These are phyloP conservation scores for Polydrusus cervinus DNA, from an alignment of 2,888 invertebrate species.

Conservation along the genomic window DNA sequence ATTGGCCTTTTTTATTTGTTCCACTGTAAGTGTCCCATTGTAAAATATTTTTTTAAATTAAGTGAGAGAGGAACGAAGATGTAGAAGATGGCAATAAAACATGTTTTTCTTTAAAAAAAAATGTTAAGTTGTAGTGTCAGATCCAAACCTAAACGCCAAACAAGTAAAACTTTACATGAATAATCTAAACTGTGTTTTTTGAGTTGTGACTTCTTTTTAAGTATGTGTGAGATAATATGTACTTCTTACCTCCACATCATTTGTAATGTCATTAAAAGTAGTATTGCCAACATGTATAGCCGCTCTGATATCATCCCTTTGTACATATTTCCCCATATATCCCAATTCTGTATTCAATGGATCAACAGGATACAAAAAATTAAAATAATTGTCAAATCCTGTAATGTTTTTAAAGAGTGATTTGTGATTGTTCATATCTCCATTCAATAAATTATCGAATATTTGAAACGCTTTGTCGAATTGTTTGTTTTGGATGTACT, in stretches of 20 bases:
- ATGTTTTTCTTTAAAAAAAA: too few species aligned
- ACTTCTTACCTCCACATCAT: slow-evolving; percentile 56
- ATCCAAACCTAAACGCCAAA: too few species aligned
- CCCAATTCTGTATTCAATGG: slow-evolving; percentile 69
- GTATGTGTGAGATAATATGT: too few species aligned
- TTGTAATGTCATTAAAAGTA: slow-evolving; percentile 76
- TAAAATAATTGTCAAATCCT: slow-evolving; percentile 85
- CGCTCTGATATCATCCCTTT: slow-evolving; percentile 77
- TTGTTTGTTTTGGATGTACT: slow-evolving; percentile 78
- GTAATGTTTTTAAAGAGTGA: slow-evolving; percentile 83
- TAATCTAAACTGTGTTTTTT: too few species aligned
- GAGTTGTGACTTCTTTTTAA: too few species aligned
- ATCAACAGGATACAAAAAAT: slow-evolving; percentile 79
- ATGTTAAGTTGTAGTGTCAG: too few species aligned
- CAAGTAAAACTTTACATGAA: too few species aligned
- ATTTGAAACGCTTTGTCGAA: slow-evolving; percentile 82
- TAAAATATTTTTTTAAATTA: too few species aligned
- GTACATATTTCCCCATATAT: slow-evolving; percentile 78
- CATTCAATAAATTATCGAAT: slow-evolving; percentile 82
- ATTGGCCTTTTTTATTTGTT: too few species aligned
- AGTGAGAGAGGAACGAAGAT: too few species aligned
- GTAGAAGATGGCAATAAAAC: too few species aligned
- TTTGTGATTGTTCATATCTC: slow-evolving; percentile 75
- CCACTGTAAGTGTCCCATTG: too few species aligned
- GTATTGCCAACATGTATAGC: slow-evolving; percentile 90